Evolutionary conservation across 2,113 vertebrate species (phyloP), one percentile per base, ranked within the genome.

Genomic region (Ammodytes marinus): DNA sequence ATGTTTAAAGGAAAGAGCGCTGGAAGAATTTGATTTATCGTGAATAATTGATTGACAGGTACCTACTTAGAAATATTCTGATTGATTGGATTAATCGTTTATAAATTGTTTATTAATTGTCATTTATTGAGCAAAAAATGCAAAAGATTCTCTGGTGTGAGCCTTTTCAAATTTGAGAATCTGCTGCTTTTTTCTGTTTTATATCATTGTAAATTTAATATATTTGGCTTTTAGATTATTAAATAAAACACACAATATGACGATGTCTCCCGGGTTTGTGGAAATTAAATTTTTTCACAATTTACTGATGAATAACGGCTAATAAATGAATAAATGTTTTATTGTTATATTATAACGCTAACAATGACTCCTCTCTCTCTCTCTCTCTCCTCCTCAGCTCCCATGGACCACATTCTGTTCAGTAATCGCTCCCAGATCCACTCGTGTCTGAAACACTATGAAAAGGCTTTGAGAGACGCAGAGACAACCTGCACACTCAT

Each of bases 391-490:
- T 68, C 76, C 80, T 7, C 93, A 99, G 97, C 96, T 85, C 96
- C 97, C 63, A 94, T 92, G 80, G 97, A 98, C 93, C 96, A 97
- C 87, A 95, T 97, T 82, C 90, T 98, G 60, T 97, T 97, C 80
- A 96, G 96, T 85, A 98, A 98, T 84, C 96, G 97, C 74, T 97
- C 97, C 68, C 96, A 96, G 93, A 97, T 98, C 90, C 95, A 97
- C 85, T 96, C 95, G n/a, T 95, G 95, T 74, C 93, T 99, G 90
- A 96, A 95, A 80, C 94, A 91, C 64, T 95, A 94, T 79, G 96
- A 97, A 64, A 92, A 95, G 37, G 97, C 97, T 0, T 79, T 98
- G 86, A 92, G 86, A 0, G 97, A 98, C 74, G 97, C 97, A 10
- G 96, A 97, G 87, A 94, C 91, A 80, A 96, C 97, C 0, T 98